These are phyloP conservation scores for Calliscelio sp. DNA, from an alignment of 2,888 invertebrate genomes.

Conservation along the genomic window DNA sequence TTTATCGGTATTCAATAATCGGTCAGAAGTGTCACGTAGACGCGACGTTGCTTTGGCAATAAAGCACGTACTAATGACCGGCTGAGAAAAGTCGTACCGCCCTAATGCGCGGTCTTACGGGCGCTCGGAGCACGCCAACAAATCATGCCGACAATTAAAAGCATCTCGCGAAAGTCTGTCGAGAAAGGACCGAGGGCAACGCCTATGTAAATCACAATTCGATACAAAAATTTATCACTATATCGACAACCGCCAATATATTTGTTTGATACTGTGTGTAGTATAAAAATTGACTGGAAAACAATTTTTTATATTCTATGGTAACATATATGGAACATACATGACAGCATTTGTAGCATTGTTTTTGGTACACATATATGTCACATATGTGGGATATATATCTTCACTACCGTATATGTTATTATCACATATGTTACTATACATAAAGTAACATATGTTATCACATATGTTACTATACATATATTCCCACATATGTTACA, in stretches of 20 bases:
- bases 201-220: slow-evolving; percentile 70
- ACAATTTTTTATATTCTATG: no score
- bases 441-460: no score
- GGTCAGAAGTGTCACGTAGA: slow-evolving; percentile 68
- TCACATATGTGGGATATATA: no score
- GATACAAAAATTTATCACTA: slow-evolving; percentile 58
- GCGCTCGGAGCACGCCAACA: slow-evolving; percentile 70
- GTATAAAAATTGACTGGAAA: no score
- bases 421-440: no score
- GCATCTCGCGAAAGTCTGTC: slow-evolving; percentile 49
- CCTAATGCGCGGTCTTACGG: slow-evolving; percentile 74
- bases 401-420: no score
- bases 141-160: slow-evolving; percentile 78
- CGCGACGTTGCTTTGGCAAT: slow-evolving; percentile 67
- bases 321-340: no score
- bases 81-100: slow-evolving; percentile 76
- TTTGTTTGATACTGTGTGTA: slow-evolving; percentile 6
- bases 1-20: slow-evolving; percentile 76
- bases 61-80: slow-evolving; percentile 77
- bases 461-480: no score
- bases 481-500: no score
- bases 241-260: slow-evolving; percentile 12
- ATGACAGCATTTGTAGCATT: no score
- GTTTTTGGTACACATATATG: no score
- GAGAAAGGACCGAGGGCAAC: slow-evolving; percentile 66